phyloP scores from a whole-genome alignment of 2,113 vertebrate species.

The Arvicanthis niloticus region DNA sequence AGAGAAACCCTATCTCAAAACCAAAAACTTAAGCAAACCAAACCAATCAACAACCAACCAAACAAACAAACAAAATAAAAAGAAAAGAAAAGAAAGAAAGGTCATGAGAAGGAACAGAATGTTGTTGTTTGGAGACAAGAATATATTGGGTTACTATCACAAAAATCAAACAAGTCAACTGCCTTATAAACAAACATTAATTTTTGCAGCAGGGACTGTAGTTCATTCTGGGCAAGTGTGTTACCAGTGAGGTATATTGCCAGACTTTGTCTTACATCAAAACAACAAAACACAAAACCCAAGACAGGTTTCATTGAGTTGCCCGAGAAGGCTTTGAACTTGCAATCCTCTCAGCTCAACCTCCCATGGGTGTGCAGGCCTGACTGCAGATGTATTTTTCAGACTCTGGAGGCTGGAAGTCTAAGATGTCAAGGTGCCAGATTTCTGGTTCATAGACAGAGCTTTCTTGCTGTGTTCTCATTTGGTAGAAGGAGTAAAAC shows the following conservation, averaged over 20 bases:
- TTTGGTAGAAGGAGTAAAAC: neutral
- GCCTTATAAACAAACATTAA: neutral
- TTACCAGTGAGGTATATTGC: neutral
- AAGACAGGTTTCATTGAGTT: neutral
- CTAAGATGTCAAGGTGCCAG: too few species aligned
- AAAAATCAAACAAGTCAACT: neutral
- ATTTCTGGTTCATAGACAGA: neutral
- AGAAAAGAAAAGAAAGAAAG: neutral
- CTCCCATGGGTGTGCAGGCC: neutral
- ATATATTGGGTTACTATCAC: neutral
- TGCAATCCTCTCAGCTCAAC: neutral
- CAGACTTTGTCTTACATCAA: neutral
- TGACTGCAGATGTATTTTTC: neutral
- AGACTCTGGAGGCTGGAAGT: neutral
- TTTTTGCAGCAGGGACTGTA: neutral
- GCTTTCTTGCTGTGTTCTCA: neutral
- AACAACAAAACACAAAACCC: neutral
- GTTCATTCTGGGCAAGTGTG: neutral
- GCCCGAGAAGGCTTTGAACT: neutral
- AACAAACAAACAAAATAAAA: too few species aligned
- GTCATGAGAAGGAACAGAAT: neutral
- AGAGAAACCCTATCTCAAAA: neutral
- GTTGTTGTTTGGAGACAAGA: neutral
- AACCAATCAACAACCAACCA: too few species aligned
- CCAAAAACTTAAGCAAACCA: too few species aligned